Evolutionary conservation across 2,888 invertebrate species (phyloP), one percentile per base, ranked within the genome.

Genomic region (Pollenia labialis): DNA sequence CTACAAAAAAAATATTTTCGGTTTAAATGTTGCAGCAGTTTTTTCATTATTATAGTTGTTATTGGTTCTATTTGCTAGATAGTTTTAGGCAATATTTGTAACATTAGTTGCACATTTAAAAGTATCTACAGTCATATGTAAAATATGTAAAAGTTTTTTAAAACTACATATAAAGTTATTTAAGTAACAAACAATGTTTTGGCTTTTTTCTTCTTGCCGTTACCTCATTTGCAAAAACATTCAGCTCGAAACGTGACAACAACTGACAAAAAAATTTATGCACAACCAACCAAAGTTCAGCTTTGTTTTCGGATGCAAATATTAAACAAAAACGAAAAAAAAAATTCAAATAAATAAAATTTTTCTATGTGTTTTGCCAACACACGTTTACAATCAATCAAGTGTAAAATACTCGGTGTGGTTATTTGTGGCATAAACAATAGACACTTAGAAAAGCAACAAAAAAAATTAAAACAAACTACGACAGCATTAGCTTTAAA

Each of bases 351-450:
- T 76, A 60, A 71, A 72, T 12, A 66, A 48, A 56, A 81, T 44
- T 60, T 75, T 58, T 81, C 44, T 62, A 54, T 60, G 48, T 86
- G 79, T 86, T 87, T 81, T 83, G 84, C 80, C 86, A 87, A 83
- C 83, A 87, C 86, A 87, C 86, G 86, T 87, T 87, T 81, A 62
- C 86, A 86, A 86, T 87, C 86, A 87, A 87, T 87, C 86, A 87
- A 87, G 84, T 84, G 86, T 87, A 84, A 87, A 84, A 87, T 72
- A 77, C 86, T 81, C 18, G 64, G 66, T 68, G 77, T 68, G 44
- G 54, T 56, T 77, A 23, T 58, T 75, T 81, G 52, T 48, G 58
- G 44, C 80, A 66, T 42, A 66, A 79, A 83, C 80, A 86, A 83
- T 71, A 80, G 75, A 66, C 56, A 48, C 18, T 32, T 11, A 44